These are phyloP conservation scores for Perca schrenkii DNA, from an alignment of 2,113 vertebrate genomes.

Conservation along the genomic window DNA sequence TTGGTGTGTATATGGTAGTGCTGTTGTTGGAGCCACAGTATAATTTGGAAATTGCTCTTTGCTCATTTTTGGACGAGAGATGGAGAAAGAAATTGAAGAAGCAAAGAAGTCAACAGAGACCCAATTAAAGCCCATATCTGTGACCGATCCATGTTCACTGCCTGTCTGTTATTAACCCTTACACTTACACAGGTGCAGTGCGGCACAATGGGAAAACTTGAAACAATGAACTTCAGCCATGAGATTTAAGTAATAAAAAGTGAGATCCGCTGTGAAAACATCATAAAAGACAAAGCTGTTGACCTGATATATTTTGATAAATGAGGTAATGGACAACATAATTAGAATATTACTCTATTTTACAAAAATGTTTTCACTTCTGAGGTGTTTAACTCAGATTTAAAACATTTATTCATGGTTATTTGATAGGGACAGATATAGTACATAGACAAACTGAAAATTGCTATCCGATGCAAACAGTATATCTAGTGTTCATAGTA, in stretches of 20 bases:
- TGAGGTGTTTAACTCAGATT: no score
- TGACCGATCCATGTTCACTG: conserved; percentile 2
- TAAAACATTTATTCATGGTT: no score
- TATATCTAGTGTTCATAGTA: no score
- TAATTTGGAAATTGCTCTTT: neutral
- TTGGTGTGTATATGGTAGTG: neutral
- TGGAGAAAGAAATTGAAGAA: neutral
- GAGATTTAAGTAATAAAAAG: neutral
- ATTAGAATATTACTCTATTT: neutral
- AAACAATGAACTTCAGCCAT: conserved; percentile 13
- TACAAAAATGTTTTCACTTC: neutral
- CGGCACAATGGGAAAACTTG: neutral
- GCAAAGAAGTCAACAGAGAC: conserved; percentile 18
- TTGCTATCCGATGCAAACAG: no score
- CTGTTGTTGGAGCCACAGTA: neutral
- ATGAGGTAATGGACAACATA: neutral
- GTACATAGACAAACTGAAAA: no score
- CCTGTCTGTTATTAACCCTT: conserved; percentile 16
- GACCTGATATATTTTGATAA: conserved; percentile 10
- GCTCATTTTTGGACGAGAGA: neutral
- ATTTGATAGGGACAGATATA: no score
- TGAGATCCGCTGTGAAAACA: neutral
- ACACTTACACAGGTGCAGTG: conserved; percentile 2
- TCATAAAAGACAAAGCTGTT: conserved; percentile 6
- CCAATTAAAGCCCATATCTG: neutral